phyloP scores from a whole-genome alignment of 2,797 vertebrate genomes.

The Crenichthys baileyi region DNA sequence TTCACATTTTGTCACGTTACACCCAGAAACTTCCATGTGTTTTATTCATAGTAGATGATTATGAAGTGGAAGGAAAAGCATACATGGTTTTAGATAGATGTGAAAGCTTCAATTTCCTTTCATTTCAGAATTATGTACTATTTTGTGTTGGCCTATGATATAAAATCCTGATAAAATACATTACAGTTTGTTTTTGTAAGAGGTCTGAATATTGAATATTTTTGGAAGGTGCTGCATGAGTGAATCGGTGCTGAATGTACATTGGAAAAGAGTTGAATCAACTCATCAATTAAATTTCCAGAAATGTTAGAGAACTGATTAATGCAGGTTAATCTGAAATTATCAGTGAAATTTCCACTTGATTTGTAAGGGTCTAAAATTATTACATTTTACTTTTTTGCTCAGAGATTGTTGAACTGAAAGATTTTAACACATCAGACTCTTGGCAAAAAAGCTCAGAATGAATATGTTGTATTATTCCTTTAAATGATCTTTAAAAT shows the following conservation, averaged over 20 bases:
- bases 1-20: not conserved
- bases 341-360: slow-evolving; percentile 10
- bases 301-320: slow-evolving; percentile 21
- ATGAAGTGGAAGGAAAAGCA: not conserved
- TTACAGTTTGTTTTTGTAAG: not conserved
- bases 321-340: slow-evolving; percentile 5
- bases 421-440: not conserved
- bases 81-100: not conserved
- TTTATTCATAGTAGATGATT: not conserved
- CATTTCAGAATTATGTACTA: not conserved
- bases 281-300: slow-evolving; percentile 7
- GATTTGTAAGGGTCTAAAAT: slow-evolving; percentile 25
- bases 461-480: slow-evolving; percentile 14
- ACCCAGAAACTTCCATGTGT: not conserved
- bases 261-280: not conserved
- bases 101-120: not conserved
- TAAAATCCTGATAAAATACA: not conserved
- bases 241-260: slow-evolving; percentile 14
- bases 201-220: not conserved
- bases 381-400: not conserved
- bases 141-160: not conserved
- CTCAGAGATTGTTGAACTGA: not conserved
- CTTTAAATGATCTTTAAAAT: slow-evolving; percentile 29
- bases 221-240: not conserved
- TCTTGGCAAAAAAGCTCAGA: not conserved